Conservation (phyloP, 53 echinoderm and acorn worm genomes). For the Henricia sp. region DNA sequence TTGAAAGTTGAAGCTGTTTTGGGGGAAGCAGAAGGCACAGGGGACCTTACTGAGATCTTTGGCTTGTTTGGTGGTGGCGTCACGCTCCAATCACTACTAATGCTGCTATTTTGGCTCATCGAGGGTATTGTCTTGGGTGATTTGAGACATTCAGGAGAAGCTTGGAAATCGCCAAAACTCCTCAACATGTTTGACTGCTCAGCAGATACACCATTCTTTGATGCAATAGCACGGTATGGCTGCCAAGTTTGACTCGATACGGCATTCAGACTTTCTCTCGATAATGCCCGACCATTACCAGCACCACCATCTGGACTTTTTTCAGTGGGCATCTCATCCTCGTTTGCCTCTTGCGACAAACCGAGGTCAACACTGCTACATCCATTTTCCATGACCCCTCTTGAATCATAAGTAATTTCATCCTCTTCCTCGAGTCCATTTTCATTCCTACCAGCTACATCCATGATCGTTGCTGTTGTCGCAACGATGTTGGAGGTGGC, state of each 20-base stretch:
- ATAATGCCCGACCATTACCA: constrained; percentile 7
- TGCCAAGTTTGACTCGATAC: no score
- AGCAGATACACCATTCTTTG: no score
- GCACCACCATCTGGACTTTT: no score
- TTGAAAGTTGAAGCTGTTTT: not conserved
- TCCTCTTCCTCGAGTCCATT: not conserved
- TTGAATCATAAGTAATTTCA: no score
- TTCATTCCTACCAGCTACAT: constrained; percentile 14
- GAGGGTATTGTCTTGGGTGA: constrained; percentile 14
- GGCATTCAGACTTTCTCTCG: constrained; percentile 3
- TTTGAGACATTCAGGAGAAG: not conserved
- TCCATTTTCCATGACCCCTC: constrained; percentile 9
- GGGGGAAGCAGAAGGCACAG: constrained; percentile 19
- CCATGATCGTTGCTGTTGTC: constrained; percentile 44
- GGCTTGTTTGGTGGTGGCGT: not conserved
- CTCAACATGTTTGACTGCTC: constrained; percentile 18
- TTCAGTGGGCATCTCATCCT: no score
- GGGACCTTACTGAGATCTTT: constrained; percentile 6
- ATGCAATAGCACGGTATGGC: no score
- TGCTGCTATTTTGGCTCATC: not conserved
- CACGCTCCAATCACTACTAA: not conserved
- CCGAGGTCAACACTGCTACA: not conserved
- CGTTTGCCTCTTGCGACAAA: no score
- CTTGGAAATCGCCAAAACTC: constrained; percentile 35
- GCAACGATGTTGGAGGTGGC: constrained; percentile 71